phyloP scores from a whole-genome alignment of 1,140 invertebrate genomes.

The Zaprionus capensis region DNA sequence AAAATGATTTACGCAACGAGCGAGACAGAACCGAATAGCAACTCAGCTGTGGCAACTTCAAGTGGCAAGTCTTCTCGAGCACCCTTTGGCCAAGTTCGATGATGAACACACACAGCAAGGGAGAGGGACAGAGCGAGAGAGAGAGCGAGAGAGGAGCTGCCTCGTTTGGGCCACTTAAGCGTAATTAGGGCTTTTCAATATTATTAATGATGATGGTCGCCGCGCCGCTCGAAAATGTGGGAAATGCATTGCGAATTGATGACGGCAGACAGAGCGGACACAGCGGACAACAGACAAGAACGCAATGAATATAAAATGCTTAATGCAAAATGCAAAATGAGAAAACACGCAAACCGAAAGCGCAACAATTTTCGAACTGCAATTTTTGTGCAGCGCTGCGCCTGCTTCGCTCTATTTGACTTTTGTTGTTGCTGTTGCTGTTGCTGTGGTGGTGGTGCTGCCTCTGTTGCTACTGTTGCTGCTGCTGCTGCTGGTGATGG shows the following conservation, averaged over 20 bases:
- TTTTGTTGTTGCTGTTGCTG: conserved; percentile 54
- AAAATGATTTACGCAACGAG: conserved; percentile 78
- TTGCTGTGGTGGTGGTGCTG: not conserved
- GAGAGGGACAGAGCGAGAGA: not conserved
- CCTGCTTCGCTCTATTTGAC: conserved; percentile 75
- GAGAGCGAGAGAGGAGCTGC: not conserved
- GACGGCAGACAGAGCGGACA: conserved; percentile 38
- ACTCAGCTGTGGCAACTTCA: not conserved
- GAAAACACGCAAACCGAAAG: conserved; percentile 78
- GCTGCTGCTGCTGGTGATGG: conserved; percentile 24
- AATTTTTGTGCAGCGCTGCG: conserved; percentile 59
- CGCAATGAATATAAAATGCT: conserved; percentile 59
- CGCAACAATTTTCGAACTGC: conserved; percentile 80
- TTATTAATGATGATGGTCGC: conserved; percentile 82
- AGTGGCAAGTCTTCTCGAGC: conserved; percentile 6
- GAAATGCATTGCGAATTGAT: conserved; percentile 79
- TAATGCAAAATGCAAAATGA: conserved; percentile 68
- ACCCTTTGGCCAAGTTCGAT: conserved; percentile 66
- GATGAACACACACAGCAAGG: not conserved
- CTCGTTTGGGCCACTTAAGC: conserved; percentile 79
- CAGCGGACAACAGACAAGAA: conserved; percentile 11
- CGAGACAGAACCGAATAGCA: not conserved
- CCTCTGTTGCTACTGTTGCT: conserved; percentile 23
- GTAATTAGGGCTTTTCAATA: conserved; percentile 83
- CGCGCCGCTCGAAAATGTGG: conserved; percentile 62